Evolutionary conservation across 1,140 invertebrate species (phyloP).

Genomic region (Trachymyrmex septentrionalis): DNA sequence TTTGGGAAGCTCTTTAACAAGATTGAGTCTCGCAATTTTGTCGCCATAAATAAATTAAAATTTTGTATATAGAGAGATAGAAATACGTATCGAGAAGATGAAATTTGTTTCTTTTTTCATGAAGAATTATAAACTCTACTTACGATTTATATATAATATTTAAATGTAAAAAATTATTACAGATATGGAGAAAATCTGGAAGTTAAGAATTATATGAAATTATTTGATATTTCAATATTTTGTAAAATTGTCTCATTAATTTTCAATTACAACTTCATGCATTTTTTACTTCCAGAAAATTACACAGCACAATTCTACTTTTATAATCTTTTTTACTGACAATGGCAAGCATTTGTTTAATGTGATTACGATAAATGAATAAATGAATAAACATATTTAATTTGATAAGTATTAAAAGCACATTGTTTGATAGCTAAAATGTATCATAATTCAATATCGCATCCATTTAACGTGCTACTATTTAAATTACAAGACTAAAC

Average conservation of each 20-base stretch:
- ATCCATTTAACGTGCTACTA: neutral
- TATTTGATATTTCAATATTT: neutral
- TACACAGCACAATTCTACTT: neutral
- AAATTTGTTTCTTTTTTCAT: neutral
- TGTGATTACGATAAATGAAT: neutral
- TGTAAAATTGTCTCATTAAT: neutral
- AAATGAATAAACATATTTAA: constrained; percentile 19
- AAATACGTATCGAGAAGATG: constrained; percentile 1
- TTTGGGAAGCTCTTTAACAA: constrained; percentile 8
- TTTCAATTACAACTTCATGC: neutral
- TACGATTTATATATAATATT: constrained; percentile 7
- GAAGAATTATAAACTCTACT: neutral
- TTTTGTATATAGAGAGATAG: neutral
- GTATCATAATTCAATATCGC: neutral
- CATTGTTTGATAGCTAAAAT: neutral
- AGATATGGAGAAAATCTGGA: neutral
- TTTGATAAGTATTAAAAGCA: neutral
- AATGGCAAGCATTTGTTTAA: neutral
- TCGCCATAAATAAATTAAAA: neutral
- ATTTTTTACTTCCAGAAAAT: neutral
- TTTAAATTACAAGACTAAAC: neutral
- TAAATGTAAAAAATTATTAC: neutral
- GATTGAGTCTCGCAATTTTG: neutral
- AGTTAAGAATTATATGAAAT: neutral
- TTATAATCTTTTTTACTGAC: neutral